These are phyloP conservation scores for Dascyllus trimaculatus DNA, from an alignment of 2,113 vertebrate species.

Conservation along the genomic window DNA sequence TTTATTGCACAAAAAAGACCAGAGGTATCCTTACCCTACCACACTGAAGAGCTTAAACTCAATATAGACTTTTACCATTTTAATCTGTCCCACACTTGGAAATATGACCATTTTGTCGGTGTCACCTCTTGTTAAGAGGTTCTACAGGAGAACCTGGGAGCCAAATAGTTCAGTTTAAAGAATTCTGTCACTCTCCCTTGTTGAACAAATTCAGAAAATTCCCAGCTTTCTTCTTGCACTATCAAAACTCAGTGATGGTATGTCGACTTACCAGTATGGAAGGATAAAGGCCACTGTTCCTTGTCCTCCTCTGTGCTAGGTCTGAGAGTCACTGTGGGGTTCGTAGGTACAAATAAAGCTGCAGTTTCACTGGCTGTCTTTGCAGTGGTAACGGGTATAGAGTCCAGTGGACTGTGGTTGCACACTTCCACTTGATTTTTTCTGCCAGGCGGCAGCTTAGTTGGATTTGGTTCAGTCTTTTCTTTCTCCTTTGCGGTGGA, in stretches of 20 bases:
- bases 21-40: too few relatives aligned
- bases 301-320: conserved; percentile 30
- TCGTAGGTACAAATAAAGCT: conserved; percentile 72
- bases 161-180: too few relatives aligned
- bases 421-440: conserved; percentile 52
- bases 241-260: neutral
- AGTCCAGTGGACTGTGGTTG: conserved; percentile 43
- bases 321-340: conserved; percentile 61
- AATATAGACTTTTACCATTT: too few relatives aligned
- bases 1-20: too few relatives aligned
- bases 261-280: conserved; percentile 89
- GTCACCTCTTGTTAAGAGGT: too few relatives aligned
- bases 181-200: too few relatives aligned
- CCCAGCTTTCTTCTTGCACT: too few relatives aligned
- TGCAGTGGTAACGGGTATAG: conserved; percentile 75
- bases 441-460: conserved; percentile 40
- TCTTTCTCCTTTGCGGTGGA: conserved; percentile 83
- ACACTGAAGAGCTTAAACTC: too few relatives aligned
- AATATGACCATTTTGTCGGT: too few relatives aligned
- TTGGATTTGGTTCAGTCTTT: conserved; percentile 69
- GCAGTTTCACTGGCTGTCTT: conserved; percentile 77
- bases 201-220: too few relatives aligned
- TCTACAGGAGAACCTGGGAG: too few relatives aligned
- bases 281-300: conserved; percentile 86
- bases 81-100: too few relatives aligned